Evolutionary conservation across 2,113 vertebrate genomes (phyloP).

Genomic region (Bufo bufo): DNA sequence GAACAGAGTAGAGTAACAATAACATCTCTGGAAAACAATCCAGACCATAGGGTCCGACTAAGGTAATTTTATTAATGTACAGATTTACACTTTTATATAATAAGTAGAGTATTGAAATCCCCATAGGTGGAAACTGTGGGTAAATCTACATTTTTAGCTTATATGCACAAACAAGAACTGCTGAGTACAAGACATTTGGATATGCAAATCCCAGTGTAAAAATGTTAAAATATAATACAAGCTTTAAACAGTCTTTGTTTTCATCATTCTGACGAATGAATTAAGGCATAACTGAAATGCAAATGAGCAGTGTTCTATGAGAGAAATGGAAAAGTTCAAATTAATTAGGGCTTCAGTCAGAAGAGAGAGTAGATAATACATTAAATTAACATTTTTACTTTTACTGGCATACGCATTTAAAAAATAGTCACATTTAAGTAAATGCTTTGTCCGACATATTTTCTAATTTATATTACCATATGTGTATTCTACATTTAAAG

Average conservation of each 20-base stretch:
- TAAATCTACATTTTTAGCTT: no score
- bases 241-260: background rate
- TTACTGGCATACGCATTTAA: background rate
- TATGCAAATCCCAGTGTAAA: background rate
- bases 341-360: background rate
- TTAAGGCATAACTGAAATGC: background rate
- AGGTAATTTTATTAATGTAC: no score
- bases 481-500: background rate
- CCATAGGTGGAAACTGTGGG: no score
- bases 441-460: background rate
- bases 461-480: background rate
- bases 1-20: no score
- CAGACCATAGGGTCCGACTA: no score
- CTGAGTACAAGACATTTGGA: background rate
- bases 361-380: background rate
- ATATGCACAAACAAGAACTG: no score
- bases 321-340: conserved; percentile 14
- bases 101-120: no score
- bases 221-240: background rate
- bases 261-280: background rate
- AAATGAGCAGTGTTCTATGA: background rate
- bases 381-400: background rate
- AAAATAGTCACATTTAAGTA: background rate
- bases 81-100: no score
- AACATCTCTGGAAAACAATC: no score